These are phyloP conservation scores for Lacanobia wlatinum DNA, from an alignment of 2,888 invertebrate genomes.

Conservation along the genomic window DNA sequence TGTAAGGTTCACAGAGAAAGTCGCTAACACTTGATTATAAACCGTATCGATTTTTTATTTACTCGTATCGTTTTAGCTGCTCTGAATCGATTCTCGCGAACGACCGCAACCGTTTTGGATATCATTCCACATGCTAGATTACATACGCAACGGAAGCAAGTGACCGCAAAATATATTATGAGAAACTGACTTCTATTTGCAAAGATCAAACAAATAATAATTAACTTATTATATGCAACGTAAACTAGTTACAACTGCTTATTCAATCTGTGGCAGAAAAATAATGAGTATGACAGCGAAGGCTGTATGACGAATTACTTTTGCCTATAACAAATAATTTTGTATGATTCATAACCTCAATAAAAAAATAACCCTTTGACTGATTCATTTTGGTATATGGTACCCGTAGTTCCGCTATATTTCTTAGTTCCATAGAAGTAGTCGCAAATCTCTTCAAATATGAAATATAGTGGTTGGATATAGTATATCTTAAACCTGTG, in stretches of 20 bases:
- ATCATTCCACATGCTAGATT: conserved; percentile 81
- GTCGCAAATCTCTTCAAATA: conserved; percentile 44
- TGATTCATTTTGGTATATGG: conserved; percentile 33
- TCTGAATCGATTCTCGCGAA: conserved; percentile 79
- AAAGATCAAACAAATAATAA: conserved; percentile 50
- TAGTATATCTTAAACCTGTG: conserved; percentile 42
- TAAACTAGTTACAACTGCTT: conserved; percentile 41
- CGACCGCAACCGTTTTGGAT: conserved; percentile 80
- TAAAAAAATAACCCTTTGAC: conserved; percentile 41
- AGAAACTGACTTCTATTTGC: conserved; percentile 59
- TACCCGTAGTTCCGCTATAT: background rate
- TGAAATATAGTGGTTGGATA: conserved; percentile 40
- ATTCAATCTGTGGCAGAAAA: conserved; percentile 52
- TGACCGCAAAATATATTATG: conserved; percentile 72
- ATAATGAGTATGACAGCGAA: conserved; percentile 52
- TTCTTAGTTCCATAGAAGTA: conserved; percentile 5
- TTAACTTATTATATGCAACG: conserved; percentile 46
- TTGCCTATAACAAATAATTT: conserved; percentile 50
- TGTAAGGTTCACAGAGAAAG: conserved; percentile 72
- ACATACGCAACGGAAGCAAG: conserved; percentile 82
- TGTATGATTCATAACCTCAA: conserved; percentile 58
- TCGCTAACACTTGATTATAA: conserved; percentile 72
- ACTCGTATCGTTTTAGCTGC: conserved; percentile 74
- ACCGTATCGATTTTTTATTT: conserved; percentile 81
- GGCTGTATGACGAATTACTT: conserved; percentile 65